These are phyloP conservation scores for Phalanger gymnotis DNA, from an alignment of 2,797 vertebrate species.

Conservation along the genomic window DNA sequence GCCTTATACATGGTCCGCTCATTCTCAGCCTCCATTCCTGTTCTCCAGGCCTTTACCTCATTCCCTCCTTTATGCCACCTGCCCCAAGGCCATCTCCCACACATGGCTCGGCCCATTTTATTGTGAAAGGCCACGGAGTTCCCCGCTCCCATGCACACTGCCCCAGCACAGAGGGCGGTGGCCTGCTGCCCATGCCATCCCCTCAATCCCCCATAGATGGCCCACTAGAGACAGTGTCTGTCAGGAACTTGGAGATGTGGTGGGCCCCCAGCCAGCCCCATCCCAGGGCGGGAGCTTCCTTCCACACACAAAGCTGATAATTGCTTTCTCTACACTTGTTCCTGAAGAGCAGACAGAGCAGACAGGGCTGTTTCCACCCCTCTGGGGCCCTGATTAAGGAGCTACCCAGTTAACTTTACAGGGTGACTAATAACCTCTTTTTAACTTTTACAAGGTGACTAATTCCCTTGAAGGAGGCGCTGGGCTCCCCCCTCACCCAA, in stretches of 20 bases:
- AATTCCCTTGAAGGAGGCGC: constrained; percentile 47
- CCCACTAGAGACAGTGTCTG: background rate
- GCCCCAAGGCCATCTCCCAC: background rate
- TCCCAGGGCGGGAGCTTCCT: background rate
- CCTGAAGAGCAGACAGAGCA: constrained; percentile 62
- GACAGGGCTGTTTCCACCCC: background rate
- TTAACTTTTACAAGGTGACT: constrained; percentile 65
- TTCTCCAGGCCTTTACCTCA: background rate
- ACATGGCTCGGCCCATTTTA: background rate
- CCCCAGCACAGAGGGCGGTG: no score
- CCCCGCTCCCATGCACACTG: background rate
- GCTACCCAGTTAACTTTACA: constrained; percentile 31
- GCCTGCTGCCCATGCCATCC: background rate
- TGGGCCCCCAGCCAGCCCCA: background rate
- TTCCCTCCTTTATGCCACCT: background rate
- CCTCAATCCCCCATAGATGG: background rate
- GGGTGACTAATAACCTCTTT: constrained; percentile 67
- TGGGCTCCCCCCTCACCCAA: background rate
- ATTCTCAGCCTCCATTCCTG: background rate
- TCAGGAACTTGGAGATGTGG: background rate
- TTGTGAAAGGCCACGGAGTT: background rate
- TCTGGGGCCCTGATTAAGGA: constrained; percentile 56
- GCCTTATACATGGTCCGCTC: no score
- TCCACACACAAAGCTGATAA: background rate
- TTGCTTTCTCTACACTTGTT: constrained; percentile 1